phyloP scores from a whole-genome alignment of 2,113 vertebrate genomes.

The Brachyhypopomus gauderio region DNA sequence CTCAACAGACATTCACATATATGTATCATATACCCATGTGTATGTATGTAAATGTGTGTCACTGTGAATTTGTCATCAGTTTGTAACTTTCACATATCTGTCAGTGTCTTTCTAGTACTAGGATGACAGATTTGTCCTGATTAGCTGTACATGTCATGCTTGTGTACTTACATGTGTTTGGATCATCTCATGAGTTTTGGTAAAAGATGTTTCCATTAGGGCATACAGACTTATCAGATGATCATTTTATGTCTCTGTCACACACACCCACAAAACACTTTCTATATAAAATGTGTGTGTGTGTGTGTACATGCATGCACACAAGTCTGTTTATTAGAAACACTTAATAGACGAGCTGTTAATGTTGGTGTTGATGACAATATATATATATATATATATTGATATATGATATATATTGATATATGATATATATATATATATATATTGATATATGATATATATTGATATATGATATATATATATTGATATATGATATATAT shows the following conservation, averaged over 20 bases:
- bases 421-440: too few relatives aligned
- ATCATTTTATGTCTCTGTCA: slow-evolving; percentile 63
- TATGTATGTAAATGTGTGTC: not conserved
- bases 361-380: too few relatives aligned
- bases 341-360: too few relatives aligned
- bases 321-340: too few relatives aligned
- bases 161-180: not conserved
- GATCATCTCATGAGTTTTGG: slow-evolving; percentile 45
- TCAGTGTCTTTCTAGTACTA: slow-evolving; percentile 34
- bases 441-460: too few relatives aligned
- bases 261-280: slow-evolving; percentile 19
- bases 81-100: slow-evolving; percentile 23
- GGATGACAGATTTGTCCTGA: slow-evolving; percentile 41
- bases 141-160: slow-evolving; percentile 13
- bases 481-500: too few relatives aligned
- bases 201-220: slow-evolving; percentile 52
- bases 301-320: too few relatives aligned
- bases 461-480: too few relatives aligned
- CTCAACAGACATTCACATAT: too few relatives aligned
- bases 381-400: too few relatives aligned
- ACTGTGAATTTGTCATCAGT: slow-evolving; percentile 3
- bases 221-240: slow-evolving; percentile 64
- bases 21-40: not conserved
- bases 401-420: too few relatives aligned
- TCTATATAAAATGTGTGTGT: too few relatives aligned